phyloP scores from a whole-genome alignment of 2,113 vertebrate species.

The Myodes glareolus region DNA sequence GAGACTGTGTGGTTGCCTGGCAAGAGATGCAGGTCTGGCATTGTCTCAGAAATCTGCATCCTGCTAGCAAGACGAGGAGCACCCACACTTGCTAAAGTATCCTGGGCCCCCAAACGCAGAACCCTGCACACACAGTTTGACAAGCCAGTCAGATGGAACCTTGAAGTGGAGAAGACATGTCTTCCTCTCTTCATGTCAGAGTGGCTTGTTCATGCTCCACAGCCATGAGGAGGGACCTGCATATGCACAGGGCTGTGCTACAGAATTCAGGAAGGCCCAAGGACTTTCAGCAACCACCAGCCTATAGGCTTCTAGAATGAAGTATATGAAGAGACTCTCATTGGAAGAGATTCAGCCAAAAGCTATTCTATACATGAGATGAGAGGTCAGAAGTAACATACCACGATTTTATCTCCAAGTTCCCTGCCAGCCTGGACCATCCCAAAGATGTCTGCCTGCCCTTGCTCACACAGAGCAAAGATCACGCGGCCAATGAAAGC shows the following conservation, averaged over 20 bases:
- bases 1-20: too few relatives aligned
- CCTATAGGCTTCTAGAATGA: too few relatives aligned
- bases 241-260: accelerated
- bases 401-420: not conserved
- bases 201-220: too few relatives aligned
- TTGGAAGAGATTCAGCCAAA: not conserved
- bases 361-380: accelerated
- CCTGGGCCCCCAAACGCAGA: accelerated
- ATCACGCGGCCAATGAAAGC: accelerated
- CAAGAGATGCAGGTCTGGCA: not conserved
- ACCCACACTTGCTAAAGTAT: not conserved
- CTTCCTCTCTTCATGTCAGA: not conserved
- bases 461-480: accelerated
- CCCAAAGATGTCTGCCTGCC: accelerated
- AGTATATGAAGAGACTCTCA: accelerated
- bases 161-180: not conserved
- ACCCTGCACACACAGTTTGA: not conserved
- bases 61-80: not conserved
- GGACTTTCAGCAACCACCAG: not conserved
- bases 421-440: not conserved
- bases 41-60: not conserved
- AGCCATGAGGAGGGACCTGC: not conserved
- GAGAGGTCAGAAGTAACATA: accelerated
- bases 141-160: not conserved
- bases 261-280: not conserved